Conservation (phyloP, 2,797 vertebrate species). For the Falco naumanni region DNA sequence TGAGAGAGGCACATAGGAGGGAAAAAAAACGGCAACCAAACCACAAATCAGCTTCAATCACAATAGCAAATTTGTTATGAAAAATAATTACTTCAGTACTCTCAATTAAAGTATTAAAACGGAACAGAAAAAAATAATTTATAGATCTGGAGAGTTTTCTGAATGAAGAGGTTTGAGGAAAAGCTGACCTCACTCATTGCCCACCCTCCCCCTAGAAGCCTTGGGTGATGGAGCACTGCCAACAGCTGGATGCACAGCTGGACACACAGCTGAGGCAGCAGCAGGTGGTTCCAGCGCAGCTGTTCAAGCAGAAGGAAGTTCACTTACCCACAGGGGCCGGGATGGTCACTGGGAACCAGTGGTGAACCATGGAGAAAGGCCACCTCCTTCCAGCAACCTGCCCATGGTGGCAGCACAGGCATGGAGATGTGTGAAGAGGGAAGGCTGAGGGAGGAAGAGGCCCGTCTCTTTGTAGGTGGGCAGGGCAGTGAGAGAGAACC, state of each 20-base stretch:
- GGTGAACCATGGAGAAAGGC: neutral
- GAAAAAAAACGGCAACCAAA: neutral
- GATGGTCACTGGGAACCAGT: neutral
- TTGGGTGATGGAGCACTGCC: neutral
- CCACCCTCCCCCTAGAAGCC: neutral
- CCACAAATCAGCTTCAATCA: neutral
- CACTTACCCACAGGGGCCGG: neutral
- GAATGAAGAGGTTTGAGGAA: neutral
- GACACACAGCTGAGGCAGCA: neutral
- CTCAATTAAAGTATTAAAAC: neutral
- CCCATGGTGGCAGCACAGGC: neutral
- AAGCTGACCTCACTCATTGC: neutral
- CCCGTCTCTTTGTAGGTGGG: neutral
- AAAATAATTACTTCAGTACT: neutral
- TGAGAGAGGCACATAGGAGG: no score
- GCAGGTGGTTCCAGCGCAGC: neutral
- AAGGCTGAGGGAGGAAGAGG: neutral
- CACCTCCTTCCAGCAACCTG: neutral
- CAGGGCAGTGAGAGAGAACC: neutral
- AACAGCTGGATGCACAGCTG: neutral
- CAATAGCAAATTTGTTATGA: fast-evolving
- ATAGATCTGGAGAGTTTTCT: no score
- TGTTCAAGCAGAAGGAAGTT: neutral
- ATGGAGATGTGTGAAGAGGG: neutral
- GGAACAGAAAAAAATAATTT: neutral